Evolutionary conservation across 2,113 vertebrate genomes (phyloP).

Genomic region (Psophia crepitans): DNA sequence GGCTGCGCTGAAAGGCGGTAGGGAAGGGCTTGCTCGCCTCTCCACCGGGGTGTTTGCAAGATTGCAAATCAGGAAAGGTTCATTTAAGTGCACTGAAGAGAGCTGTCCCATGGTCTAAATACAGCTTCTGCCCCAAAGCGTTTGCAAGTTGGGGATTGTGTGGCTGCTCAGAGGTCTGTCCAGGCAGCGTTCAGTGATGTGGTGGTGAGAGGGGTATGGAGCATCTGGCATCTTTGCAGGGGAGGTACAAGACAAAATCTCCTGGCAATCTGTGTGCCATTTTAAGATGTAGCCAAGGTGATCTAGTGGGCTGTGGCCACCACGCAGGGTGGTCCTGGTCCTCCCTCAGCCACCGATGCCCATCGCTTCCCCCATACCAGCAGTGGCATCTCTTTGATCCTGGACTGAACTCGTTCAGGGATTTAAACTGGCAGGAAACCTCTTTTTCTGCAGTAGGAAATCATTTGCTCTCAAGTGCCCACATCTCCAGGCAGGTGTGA

Average conservation of each 20-base stretch:
- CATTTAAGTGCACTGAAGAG: fast-evolving
- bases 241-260: background rate
- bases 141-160: fast-evolving
- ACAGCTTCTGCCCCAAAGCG: background rate
- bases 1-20: background rate
- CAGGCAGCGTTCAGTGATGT: fast-evolving
- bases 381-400: background rate
- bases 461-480: background rate
- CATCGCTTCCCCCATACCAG: background rate
- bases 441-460: background rate
- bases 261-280: background rate
- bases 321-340: background rate
- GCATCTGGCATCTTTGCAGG: background rate
- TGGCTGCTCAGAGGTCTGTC: background rate
- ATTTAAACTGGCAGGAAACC: background rate
- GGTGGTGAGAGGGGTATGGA: background rate
- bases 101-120: background rate
- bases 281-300: background rate
- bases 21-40: background rate
- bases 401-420: background rate
- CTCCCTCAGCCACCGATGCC: background rate
- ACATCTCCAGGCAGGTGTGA: background rate
- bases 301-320: background rate
- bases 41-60: fast-evolving
- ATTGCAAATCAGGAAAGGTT: background rate